These are phyloP conservation scores for Tillus elongatus DNA, from an alignment of 2,888 invertebrate species.

Conservation along the genomic window DNA sequence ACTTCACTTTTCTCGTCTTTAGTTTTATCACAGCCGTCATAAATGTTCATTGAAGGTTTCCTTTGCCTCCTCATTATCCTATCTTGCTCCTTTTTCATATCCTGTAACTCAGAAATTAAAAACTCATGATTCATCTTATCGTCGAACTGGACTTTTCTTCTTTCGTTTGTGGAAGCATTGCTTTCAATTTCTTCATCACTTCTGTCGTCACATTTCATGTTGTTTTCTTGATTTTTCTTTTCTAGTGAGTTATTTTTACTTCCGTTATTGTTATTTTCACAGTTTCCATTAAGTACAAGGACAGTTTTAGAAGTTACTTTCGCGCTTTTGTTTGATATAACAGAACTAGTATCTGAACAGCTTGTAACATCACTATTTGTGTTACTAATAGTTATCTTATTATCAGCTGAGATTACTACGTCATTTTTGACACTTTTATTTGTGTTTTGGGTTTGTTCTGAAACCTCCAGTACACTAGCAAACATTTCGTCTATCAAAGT, in stretches of 20 bases:
- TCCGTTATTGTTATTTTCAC: too few relatives aligned
- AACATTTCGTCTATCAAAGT: conserved; percentile 40
- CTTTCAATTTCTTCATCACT: conserved; percentile 16
- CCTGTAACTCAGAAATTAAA: conserved; percentile 60
- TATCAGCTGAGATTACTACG: background rate
- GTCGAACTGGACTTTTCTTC: conserved; percentile 32
- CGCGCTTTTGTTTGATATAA: too few relatives aligned
- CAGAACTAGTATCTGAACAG: background rate
- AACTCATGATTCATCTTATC: conserved; percentile 53
- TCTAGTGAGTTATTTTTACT: too few relatives aligned
- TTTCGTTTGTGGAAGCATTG: conserved; percentile 23
- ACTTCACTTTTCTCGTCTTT: conserved; percentile 14
- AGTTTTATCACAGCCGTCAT: conserved; percentile 21
- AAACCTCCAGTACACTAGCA: conserved; percentile 36
- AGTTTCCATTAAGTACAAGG: background rate
- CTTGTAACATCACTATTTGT: background rate
- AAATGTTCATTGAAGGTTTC: conserved; percentile 32
- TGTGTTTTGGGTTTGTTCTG: conserved; percentile 17
- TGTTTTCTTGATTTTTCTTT: conserved; percentile 4
- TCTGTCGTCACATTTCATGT: too few relatives aligned
- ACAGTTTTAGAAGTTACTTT: too few relatives aligned
- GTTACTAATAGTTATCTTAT: conserved; percentile 16
- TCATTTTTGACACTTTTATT: background rate
- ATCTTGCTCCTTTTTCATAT: conserved; percentile 47
- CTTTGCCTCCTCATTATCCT: conserved; percentile 34